These are phyloP conservation scores for Echinometra lucunter DNA, from an alignment of 53 echinoderm and acorn worm genomes.

Conservation along the genomic window DNA sequence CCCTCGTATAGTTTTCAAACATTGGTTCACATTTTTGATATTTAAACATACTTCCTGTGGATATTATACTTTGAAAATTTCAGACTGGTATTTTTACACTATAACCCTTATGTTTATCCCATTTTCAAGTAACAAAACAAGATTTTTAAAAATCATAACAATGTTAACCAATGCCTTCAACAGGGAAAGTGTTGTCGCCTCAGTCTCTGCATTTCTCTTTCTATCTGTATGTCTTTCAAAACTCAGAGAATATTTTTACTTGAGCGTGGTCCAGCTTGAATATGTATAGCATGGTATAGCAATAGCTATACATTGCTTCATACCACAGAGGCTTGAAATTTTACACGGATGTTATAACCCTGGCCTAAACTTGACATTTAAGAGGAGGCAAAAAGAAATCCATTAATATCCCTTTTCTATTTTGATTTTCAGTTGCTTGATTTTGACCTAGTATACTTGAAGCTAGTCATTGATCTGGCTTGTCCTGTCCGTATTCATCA, in stretches of 20 bases:
- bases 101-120: no score
- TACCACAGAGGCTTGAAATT: not conserved
- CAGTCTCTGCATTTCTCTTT: no score
- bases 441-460: slow-evolving; percentile 9
- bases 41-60: no score
- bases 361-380: slow-evolving; percentile 40
- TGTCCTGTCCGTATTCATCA: not conserved
- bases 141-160: no score
- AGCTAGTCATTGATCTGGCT: slow-evolving; percentile 19
- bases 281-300: not conserved
- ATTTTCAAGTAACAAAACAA: no score
- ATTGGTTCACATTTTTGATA: no score
- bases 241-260: not conserved
- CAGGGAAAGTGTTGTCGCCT: not conserved
- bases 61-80: no score
- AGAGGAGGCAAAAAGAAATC: not conserved
- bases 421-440: not conserved
- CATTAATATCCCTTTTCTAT: not conserved
- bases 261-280: not conserved
- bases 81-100: no score
- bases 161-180: no score
- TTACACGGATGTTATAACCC: not conserved
- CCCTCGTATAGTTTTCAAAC: no score
- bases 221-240: not conserved
- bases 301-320: not conserved